Evolutionary conservation across 2,113 vertebrate species (phyloP).

Genomic region (Ageneiosus marmoratus): DNA sequence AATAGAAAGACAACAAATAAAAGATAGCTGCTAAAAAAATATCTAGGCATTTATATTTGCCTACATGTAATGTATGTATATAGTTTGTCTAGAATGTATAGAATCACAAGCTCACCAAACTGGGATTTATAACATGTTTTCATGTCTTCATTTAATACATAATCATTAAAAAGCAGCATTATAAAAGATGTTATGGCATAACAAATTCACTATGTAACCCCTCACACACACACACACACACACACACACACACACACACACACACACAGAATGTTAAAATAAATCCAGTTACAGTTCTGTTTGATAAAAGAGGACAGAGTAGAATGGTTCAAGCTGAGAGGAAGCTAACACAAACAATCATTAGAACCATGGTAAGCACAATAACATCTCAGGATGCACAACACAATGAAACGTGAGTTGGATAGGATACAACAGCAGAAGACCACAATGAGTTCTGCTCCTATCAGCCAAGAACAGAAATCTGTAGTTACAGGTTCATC

Average conservation of each 20-base stretch:
- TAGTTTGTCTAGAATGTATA: too few relatives aligned
- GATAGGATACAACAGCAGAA: background rate
- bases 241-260: background rate
- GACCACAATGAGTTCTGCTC: background rate
- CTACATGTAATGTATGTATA: background rate
- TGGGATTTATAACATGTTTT: background rate
- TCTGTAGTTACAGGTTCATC: background rate
- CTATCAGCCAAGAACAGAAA: background rate
- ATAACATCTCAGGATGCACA: background rate
- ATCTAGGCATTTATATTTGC: background rate
- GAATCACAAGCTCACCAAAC: background rate
- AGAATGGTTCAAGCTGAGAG: background rate
- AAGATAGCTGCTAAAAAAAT: background rate
- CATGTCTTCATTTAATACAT: background rate
- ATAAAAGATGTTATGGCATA: background rate
- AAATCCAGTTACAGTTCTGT: too few relatives aligned
- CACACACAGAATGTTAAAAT: too few relatives aligned
- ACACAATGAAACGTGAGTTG: background rate
- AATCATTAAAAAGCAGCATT: background rate
- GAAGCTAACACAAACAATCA: background rate
- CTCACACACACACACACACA: background rate
- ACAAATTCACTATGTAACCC: too few relatives aligned
- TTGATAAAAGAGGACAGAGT: background rate
- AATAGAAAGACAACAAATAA: background rate
- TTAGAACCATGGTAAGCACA: background rate